Conservation (phyloP, 2,113 vertebrate genomes). For the Edolisoma coerulescens region DNA sequence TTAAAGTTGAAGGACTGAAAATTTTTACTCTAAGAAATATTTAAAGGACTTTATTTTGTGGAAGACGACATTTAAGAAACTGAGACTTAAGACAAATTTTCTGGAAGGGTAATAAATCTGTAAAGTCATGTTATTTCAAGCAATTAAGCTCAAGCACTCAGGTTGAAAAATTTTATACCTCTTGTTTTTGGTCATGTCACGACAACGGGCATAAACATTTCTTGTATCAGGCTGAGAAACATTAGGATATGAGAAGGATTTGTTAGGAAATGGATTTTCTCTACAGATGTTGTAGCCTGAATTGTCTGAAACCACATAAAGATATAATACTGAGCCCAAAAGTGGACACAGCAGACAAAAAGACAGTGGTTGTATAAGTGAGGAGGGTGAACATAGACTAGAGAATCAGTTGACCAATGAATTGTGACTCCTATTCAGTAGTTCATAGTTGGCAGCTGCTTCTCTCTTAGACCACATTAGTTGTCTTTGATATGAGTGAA, state of each 20-base stretch:
- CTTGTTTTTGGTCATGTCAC: neutral
- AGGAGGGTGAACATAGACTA: fast-evolving
- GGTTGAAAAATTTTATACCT: neutral
- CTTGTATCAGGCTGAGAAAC: neutral
- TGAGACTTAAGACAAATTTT: neutral
- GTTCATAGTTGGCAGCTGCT: neutral
- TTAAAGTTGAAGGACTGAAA: neutral
- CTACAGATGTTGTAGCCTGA: neutral
- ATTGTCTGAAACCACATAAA: neutral
- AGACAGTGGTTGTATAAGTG: fast-evolving
- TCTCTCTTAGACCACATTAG: neutral
- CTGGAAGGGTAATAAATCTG: neutral
- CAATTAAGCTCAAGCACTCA: neutral
- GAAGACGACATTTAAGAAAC: neutral
- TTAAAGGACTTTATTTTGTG: neutral
- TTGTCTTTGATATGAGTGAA: neutral
- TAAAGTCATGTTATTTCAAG: neutral
- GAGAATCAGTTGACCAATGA: neutral
- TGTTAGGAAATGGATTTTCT: neutral
- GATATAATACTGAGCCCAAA: neutral
- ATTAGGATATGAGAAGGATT: neutral
- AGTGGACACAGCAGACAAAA: fast-evolving
- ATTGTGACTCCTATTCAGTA: neutral
- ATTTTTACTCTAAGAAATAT: neutral
- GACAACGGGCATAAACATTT: neutral